phyloP scores from a whole-genome alignment of 2,113 vertebrate genomes.

The Pedetes capensis region DNA sequence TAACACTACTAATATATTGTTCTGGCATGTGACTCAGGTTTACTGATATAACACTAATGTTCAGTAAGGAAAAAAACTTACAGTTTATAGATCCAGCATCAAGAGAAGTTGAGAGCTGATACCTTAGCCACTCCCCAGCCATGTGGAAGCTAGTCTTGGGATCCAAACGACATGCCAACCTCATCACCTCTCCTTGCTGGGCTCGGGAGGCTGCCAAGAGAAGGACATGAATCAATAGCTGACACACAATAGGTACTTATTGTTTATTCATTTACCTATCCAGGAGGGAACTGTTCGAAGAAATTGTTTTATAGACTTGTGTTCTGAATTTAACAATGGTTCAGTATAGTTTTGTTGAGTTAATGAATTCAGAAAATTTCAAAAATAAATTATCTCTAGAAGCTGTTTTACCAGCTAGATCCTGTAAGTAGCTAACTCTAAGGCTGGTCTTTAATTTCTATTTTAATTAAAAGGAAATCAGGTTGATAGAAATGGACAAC shows the following conservation, averaged over 20 bases:
- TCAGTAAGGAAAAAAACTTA: conserved; percentile 80
- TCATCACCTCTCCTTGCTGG: conserved; percentile 92
- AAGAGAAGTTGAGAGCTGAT: conserved; percentile 88
- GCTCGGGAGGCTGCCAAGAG: conserved; percentile 89
- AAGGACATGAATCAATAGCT: not conserved
- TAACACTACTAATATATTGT: not conserved
- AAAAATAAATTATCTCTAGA: not conserved
- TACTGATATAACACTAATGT: not conserved
- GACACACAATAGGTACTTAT: not conserved
- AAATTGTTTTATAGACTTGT: not conserved
- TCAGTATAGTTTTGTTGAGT: not conserved
- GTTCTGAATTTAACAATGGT: not conserved
- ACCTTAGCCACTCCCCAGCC: conserved; percentile 92
- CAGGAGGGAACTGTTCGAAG: not conserved
- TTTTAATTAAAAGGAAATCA: conserved; percentile 26
- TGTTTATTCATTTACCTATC: not conserved
- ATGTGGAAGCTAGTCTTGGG: conserved; percentile 93
- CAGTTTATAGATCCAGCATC: conserved; percentile 86
- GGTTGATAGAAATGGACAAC: not conserved
- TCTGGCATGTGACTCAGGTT: not conserved
- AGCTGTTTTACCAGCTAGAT: not conserved
- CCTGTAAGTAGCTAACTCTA: not conserved
- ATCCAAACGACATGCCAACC: conserved; percentile 90
- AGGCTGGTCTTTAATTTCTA: not conserved
- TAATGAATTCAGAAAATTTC: conserved; percentile 15